phyloP scores from a whole-genome alignment of 2,888 invertebrate species.

The Caenorhabditis afra region DNA sequence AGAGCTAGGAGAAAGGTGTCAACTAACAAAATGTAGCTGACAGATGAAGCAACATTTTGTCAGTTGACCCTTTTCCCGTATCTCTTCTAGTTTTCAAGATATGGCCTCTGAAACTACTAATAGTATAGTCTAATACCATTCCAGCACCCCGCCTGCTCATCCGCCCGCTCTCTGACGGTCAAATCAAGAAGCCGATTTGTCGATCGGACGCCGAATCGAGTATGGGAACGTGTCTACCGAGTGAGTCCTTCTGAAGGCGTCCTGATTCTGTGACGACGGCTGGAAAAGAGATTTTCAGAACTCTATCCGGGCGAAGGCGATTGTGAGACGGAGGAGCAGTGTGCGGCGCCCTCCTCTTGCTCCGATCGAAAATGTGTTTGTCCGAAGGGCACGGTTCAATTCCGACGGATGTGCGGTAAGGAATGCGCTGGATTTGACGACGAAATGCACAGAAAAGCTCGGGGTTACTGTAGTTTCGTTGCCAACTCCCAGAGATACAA shows the following conservation, averaged over 20 bases:
- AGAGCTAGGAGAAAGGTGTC: too few species aligned
- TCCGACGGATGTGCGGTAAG: slow-evolving; percentile 65
- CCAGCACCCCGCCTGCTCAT: slow-evolving; percentile 27
- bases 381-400: slow-evolving; percentile 61
- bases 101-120: too few species aligned
- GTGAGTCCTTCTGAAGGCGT: slow-evolving; percentile 5
- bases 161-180: slow-evolving; percentile 36
- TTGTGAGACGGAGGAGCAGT: slow-evolving; percentile 64
- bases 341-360: slow-evolving; percentile 71
- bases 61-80: too few species aligned
- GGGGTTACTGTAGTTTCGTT: neutral
- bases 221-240: slow-evolving; percentile 38
- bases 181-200: slow-evolving; percentile 37
- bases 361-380: slow-evolving; percentile 70
- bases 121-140: too few species aligned
- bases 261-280: too few species aligned
- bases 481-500: too few species aligned
- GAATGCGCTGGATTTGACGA: neutral
- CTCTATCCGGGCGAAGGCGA: slow-evolving; percentile 66
- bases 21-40: too few species aligned
- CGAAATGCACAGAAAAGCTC: too few species aligned
- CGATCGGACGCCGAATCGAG: slow-evolving; percentile 30
- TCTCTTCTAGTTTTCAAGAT: too few species aligned
- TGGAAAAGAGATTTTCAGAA: slow-evolving; percentile 26
- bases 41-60: too few species aligned